Evolutionary conservation across 2,797 vertebrate genomes (phyloP).

Genomic region (Characodon lateralis): DNA sequence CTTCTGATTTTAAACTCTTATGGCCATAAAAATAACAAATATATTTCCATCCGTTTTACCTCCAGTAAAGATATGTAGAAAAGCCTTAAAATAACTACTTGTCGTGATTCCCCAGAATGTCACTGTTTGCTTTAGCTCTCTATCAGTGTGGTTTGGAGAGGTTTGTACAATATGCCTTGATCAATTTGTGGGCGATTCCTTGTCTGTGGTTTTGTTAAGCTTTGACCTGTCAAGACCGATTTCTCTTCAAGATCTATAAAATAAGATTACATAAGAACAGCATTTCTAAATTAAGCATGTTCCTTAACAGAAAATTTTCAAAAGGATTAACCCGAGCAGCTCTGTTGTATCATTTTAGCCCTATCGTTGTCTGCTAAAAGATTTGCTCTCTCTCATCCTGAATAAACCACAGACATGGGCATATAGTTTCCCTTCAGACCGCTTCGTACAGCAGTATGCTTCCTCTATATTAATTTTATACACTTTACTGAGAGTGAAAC

Average conservation of each 20-base stretch:
- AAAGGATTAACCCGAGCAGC: not conserved
- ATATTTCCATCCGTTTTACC: not conserved
- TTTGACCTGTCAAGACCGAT: not conserved
- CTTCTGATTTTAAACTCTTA: not conserved
- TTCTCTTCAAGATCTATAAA: not conserved
- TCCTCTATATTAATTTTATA: too few species aligned
- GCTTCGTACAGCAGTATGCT: too few species aligned
- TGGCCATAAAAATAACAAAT: not conserved
- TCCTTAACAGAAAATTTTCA: not conserved
- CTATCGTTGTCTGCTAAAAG: too few species aligned
- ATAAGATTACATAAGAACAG: not conserved
- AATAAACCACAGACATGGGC: too few species aligned
- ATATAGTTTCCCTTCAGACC: too few species aligned
- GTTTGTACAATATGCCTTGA: not conserved
- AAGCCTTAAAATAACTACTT: not conserved
- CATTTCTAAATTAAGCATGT: not conserved
- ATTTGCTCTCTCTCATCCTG: too few species aligned
- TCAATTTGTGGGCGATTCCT: not conserved
- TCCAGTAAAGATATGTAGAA: not conserved
- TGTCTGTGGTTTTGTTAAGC: too few species aligned
- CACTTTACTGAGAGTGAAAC: not conserved
- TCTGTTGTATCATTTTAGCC: not conserved
- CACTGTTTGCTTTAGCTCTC: not conserved
- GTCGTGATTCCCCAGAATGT: not conserved
- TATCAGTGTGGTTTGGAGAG: not conserved